Percentiles rank a stretch among this genome's conserved stretches.
phyloP scores from a whole-genome alignment of 2,797 vertebrate species.

The Malacoctenus gilli region DNA sequence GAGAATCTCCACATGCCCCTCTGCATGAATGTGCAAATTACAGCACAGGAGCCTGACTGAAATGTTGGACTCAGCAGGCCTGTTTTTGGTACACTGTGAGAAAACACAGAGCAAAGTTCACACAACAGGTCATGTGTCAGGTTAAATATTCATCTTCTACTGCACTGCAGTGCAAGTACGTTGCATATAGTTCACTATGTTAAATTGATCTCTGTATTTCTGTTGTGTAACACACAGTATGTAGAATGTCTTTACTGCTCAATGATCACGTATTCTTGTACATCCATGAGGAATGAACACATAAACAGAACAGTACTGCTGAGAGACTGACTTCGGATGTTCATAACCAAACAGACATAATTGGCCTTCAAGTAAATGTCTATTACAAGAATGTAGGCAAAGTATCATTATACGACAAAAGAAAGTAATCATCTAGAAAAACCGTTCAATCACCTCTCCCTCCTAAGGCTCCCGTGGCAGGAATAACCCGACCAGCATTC shows the following conservation, averaged over 20 bases:
- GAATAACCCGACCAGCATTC: constrained; percentile 17
- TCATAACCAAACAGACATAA: constrained; percentile 1
- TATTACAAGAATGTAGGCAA: constrained; percentile 6
- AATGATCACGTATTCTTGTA: not conserved
- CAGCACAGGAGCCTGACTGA: constrained; percentile 12
- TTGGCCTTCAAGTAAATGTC: not conserved
- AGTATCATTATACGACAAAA: not conserved
- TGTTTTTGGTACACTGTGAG: constrained; percentile 1
- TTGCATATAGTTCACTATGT: constrained; percentile 18
- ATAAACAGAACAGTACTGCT: constrained; percentile 24
- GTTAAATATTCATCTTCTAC: constrained; percentile 19
- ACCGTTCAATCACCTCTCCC: constrained; percentile 6
- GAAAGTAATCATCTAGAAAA: constrained; percentile 3
- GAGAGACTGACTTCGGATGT: not conserved
- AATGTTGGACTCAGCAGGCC: constrained; percentile 39
- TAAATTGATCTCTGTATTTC: constrained; percentile 9
- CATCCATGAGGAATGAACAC: constrained; percentile 24
- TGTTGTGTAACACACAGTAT: constrained; percentile 19
- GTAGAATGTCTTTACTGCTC: not conserved
- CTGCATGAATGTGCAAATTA: constrained; percentile 25
- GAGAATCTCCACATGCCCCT: not conserved
- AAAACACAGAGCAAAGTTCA: not conserved
- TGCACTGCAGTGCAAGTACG: constrained; percentile 19
- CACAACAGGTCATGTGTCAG: too few relatives aligned
- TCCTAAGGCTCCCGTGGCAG: constrained; percentile 34